Evolutionary conservation across 2,113 vertebrate species (phyloP).

Genomic region (Bettongia penicillata): DNA sequence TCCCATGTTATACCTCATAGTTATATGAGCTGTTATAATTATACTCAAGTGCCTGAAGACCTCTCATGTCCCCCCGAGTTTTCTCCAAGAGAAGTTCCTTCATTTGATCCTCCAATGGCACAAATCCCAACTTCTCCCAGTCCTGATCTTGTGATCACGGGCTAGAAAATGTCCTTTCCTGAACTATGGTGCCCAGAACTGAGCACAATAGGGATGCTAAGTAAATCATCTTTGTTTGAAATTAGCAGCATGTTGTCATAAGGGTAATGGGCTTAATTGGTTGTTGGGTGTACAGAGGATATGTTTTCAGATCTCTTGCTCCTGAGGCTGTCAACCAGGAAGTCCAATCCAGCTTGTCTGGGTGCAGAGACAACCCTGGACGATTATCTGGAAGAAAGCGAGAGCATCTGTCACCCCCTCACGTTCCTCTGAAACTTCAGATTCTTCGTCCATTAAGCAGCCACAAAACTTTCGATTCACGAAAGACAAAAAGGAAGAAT

Average conservation of each 20-base stretch:
- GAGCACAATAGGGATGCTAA: neutral
- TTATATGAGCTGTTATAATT: too few relatives aligned
- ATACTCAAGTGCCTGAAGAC: neutral
- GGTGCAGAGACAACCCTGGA: neutral
- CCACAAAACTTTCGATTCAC: conserved; percentile 5
- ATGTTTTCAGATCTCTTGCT: neutral
- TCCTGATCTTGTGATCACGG: neutral
- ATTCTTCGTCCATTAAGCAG: conserved; percentile 1
- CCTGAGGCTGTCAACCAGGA: neutral
- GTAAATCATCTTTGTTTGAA: neutral
- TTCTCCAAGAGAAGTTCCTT: neutral
- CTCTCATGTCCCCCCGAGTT: neutral
- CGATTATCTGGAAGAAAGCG: neutral
- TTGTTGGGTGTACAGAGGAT: neutral
- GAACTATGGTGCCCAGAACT: neutral
- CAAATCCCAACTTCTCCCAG: neutral
- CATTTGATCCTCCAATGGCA: neutral
- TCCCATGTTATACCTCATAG: neutral
- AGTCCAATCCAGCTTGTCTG: neutral
- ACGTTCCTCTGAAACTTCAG: neutral
- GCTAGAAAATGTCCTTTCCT: neutral
- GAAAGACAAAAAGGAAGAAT: neutral
- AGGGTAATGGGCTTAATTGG: neutral
- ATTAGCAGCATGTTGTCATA: neutral
- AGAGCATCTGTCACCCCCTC: neutral